A percentile compares a stretch with the other conserved stretches of the same genome.
Evolutionary conservation across 2,888 invertebrate genomes (phyloP).

Genomic region (Stenchaetothrips biformis): DNA sequence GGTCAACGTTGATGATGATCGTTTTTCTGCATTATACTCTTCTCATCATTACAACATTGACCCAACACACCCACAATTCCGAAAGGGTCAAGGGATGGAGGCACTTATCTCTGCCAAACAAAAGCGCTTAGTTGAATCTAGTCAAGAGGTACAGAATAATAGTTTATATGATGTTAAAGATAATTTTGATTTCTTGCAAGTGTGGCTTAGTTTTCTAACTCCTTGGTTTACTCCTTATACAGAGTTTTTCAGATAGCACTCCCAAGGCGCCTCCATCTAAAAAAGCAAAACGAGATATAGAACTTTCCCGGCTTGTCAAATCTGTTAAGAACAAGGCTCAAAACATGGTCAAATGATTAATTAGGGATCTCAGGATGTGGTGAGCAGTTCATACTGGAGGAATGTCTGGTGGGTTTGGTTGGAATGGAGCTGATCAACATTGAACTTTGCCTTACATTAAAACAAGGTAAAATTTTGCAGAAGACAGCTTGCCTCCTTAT

Average conservation of each 20-base stretch:
- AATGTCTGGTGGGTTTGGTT: too few species aligned
- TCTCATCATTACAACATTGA: constrained; percentile 89
- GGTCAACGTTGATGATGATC: constrained; percentile 71
- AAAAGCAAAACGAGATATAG: constrained; percentile 57
- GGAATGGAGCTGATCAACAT: too few species aligned
- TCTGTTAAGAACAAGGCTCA: constrained; percentile 65
- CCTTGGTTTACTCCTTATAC: not conserved
- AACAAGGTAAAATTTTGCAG: too few species aligned
- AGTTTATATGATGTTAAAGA: not conserved
- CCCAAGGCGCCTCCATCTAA: constrained; percentile 42
- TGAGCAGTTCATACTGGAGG: too few species aligned
- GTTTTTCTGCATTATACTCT: constrained; percentile 79
- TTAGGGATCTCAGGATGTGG: too few species aligned
- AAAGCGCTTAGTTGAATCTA: constrained; percentile 55
- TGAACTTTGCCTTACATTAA: too few species aligned
- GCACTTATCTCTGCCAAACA: constrained; percentile 76
- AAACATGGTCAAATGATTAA: constrained; percentile 47
- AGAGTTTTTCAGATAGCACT: not conserved
- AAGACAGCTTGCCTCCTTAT: too few species aligned
- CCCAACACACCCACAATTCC: constrained; percentile 84
- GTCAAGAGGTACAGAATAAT: constrained; percentile 28
- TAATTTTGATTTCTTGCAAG: constrained; percentile 31
- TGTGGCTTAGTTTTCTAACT: too few species aligned
- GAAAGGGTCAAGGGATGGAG: constrained; percentile 85
- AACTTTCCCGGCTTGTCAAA: constrained; percentile 68